phyloP scores from a whole-genome alignment of 2,797 vertebrate genomes.

The Peromyscus aztecus region DNA sequence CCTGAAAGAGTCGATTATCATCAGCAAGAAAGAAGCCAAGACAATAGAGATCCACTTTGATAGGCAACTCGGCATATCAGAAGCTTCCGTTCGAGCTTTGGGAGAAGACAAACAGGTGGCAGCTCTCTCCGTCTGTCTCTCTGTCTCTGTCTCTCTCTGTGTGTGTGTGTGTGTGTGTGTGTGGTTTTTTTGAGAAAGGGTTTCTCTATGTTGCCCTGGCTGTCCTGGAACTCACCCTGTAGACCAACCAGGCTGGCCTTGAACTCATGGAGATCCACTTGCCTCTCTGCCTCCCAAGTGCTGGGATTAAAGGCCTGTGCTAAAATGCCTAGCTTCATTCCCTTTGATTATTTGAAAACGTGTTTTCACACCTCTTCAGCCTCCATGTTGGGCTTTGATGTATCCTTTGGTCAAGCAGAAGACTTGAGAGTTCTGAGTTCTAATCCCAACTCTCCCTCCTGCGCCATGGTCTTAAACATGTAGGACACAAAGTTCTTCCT shows the following conservation, averaged over 20 bases:
- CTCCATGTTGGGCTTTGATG: background rate
- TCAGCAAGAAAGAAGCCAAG: conserved; percentile 86
- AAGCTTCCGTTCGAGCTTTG: conserved; percentile 83
- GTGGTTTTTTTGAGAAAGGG: background rate
- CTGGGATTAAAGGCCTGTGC: background rate
- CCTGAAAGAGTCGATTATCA: conserved; percentile 85
- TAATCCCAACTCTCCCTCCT: background rate
- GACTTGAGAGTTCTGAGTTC: background rate
- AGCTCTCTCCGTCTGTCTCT: background rate
- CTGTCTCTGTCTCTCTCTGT: background rate
- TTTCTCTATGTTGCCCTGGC: background rate
- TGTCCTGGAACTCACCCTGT: background rate
- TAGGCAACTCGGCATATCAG: conserved; percentile 83
- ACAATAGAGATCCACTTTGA: conserved; percentile 91
- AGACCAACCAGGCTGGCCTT: background rate
- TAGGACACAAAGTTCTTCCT: background rate
- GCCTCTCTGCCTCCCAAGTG: background rate
- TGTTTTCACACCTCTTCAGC: background rate
- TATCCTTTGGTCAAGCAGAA: background rate
- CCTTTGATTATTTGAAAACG: conserved; percentile 23
- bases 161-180: no score
- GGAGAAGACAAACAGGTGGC: conserved; percentile 86
- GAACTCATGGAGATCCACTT: background rate
- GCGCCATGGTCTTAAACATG: background rate
- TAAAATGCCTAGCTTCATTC: background rate